Evolutionary conservation across 2,888 invertebrate genomes (phyloP).

Genomic region (Dinocampus coccinellae): DNA sequence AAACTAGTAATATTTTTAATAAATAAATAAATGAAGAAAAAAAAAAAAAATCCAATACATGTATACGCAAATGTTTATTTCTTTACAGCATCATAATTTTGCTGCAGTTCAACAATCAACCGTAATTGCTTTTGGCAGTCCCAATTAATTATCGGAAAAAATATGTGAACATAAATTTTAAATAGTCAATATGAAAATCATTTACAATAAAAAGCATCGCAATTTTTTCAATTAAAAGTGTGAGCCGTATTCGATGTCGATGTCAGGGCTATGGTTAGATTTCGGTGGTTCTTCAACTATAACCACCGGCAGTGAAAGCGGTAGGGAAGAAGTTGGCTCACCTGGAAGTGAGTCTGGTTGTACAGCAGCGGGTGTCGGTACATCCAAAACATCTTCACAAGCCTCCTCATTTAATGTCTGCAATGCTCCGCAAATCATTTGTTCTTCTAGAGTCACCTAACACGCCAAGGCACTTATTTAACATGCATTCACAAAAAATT

Average conservation of each 20-base stretch:
- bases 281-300: constrained; percentile 67
- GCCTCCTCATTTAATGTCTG: constrained; percentile 95
- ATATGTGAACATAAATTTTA: not conserved
- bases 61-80: not conserved
- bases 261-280: constrained; percentile 66
- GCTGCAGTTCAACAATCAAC: not conserved
- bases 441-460: constrained; percentile 93
- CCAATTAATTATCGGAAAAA: not conserved
- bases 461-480: constrained; percentile 5
- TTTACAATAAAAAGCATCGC: not conserved
- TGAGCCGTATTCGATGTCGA: constrained; percentile 59
- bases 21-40: not conserved
- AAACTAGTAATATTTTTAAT: not conserved
- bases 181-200: not conserved
- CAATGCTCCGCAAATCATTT: constrained; percentile 94
- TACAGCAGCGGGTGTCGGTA: constrained; percentile 58
- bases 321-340: constrained; percentile 64
- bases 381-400: constrained; percentile 89
- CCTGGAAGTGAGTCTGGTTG: constrained; percentile 65
- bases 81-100: not conserved
- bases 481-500: constrained; percentile 4
- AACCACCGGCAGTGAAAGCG: constrained; percentile 68
- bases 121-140: not conserved
- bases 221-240: constrained; percentile 52
- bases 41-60: not conserved